Evolutionary conservation across 2,113 vertebrate genomes (phyloP).

Genomic region (Junco hyemalis): DNA sequence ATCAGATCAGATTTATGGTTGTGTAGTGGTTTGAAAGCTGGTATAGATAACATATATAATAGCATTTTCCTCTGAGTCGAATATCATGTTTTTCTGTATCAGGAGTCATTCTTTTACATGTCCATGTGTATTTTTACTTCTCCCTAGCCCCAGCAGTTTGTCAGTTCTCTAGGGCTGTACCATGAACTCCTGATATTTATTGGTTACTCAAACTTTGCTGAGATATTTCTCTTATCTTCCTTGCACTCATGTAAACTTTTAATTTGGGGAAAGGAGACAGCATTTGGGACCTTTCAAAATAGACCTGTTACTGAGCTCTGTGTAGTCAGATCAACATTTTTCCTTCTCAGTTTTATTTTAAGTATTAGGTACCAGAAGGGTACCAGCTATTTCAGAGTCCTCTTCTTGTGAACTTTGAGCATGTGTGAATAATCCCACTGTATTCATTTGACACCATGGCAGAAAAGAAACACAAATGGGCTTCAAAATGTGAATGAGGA

Average conservation of each 20-base stretch:
- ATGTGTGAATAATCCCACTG: background rate
- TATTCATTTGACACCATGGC: background rate
- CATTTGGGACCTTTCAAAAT: background rate
- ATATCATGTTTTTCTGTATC: background rate
- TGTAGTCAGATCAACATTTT: background rate
- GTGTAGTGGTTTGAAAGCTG: background rate
- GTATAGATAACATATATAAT: background rate
- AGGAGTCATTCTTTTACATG: background rate
- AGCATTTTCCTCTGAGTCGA: background rate
- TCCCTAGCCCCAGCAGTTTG: background rate
- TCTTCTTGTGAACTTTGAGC: background rate
- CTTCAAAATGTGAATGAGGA: background rate
- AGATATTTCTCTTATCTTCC: background rate
- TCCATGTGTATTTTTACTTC: background rate
- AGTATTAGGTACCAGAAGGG: background rate
- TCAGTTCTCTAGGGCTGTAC: background rate
- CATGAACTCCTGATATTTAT: fast-evolving
- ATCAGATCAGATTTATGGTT: background rate
- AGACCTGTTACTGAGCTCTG: background rate
- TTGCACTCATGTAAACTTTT: background rate
- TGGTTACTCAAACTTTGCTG: background rate
- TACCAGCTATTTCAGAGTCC: background rate
- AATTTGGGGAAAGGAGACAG: background rate
- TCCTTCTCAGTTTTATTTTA: background rate
- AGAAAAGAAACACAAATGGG: background rate